These are phyloP conservation scores for Sinocyclocheilus anshuiensis DNA, from an alignment of 2,113 vertebrate species.

Conservation along the genomic window DNA sequence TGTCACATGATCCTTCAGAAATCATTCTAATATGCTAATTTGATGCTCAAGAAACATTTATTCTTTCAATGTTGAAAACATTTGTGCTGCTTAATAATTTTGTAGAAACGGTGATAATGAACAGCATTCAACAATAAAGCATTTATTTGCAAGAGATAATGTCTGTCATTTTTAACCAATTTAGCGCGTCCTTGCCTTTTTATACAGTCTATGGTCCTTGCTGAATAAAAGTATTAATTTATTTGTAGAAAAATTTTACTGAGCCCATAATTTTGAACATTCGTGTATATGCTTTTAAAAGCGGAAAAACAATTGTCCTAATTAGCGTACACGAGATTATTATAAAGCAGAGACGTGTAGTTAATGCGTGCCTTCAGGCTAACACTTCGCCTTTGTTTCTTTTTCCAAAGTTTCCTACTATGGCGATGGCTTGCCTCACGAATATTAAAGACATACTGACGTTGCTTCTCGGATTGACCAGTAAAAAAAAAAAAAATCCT, in stretches of 20 bases:
- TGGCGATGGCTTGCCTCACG: not conserved
- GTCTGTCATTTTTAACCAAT: not conserved
- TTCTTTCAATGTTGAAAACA: no score
- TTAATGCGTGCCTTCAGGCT: not conserved
- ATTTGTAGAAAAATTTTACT: not conserved
- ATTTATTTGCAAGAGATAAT: not conserved
- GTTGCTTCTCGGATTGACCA: not conserved
- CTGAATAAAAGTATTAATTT: not conserved
- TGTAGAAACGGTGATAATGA: not conserved
- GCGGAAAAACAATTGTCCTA: not conserved
- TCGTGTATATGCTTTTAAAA: not conserved
- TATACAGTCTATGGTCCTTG: not conserved
- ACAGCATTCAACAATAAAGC: not conserved
- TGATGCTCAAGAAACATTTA: not conserved
- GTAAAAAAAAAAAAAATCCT: not conserved
- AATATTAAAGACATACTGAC: not conserved
- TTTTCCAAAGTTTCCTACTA: not conserved
- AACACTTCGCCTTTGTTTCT: slow-evolving; percentile 16
- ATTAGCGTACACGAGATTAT: not conserved
- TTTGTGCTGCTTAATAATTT: not conserved
- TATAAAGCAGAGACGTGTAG: not conserved
- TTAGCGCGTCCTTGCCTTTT: not conserved
- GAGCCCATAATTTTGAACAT: not conserved
- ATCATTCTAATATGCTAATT: not conserved
- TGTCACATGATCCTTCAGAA: not conserved